Conservation (phyloP, 1,140 invertebrate genomes). For the Tribolium madens region DNA sequence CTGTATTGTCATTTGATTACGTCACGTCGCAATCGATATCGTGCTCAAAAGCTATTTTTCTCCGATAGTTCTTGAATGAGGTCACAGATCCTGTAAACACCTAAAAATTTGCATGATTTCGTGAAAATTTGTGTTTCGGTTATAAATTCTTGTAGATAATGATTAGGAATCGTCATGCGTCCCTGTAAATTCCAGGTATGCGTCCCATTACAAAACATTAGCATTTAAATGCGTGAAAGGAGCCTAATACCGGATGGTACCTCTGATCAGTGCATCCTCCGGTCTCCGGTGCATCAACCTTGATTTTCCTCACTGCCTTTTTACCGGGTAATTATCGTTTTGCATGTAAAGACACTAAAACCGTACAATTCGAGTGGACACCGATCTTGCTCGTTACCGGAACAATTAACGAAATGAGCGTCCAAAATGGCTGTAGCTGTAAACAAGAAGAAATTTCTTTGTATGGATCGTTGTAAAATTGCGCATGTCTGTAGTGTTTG, state of each 20-base stretch:
- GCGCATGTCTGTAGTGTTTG: constrained; percentile 14
- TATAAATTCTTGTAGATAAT: neutral
- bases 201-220: neutral
- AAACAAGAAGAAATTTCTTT: constrained; percentile 23
- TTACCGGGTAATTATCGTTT: neutral
- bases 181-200: neutral
- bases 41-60: too few species aligned
- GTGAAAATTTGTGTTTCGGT: neutral
- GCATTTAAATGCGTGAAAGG: neutral
- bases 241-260: constrained; percentile 16
- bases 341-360: constrained; percentile 23
- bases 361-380: constrained; percentile 16
- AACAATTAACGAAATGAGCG: constrained; percentile 53
- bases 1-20: too few species aligned
- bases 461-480: constrained; percentile 42
- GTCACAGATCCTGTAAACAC: neutral
- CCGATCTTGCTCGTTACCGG: constrained; percentile 26
- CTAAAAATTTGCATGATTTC: neutral
- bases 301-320: neutral
- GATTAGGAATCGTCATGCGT: neutral
- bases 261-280: constrained; percentile 6
- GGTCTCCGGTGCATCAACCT: neutral
- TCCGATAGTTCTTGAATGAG: neutral
- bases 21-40: too few species aligned
- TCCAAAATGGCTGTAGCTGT: constrained; percentile 52